These are phyloP conservation scores for Fulica atra DNA, from an alignment of 2,113 vertebrate species.

Conservation along the genomic window DNA sequence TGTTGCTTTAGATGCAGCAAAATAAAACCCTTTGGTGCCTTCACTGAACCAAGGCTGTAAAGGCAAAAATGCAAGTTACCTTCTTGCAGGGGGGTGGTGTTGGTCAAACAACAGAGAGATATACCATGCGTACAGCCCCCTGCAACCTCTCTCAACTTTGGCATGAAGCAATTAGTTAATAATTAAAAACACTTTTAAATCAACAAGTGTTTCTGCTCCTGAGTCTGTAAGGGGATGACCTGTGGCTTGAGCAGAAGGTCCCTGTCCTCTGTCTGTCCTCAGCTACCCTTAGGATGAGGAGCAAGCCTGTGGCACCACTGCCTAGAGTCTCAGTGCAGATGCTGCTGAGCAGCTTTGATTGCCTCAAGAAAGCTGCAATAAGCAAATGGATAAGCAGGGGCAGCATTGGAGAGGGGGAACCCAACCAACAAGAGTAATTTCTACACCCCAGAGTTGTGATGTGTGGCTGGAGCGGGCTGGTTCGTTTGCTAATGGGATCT, in stretches of 20 bases:
- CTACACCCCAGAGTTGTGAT: fast-evolving
- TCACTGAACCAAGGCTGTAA: neutral
- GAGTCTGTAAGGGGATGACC: neutral
- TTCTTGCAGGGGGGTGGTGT: neutral
- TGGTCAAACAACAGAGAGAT: fast-evolving
- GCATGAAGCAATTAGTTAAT: neutral
- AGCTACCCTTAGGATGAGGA: neutral
- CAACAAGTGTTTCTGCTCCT: neutral
- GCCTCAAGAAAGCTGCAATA: neutral
- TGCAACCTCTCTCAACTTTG: neutral
- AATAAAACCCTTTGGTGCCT: neutral
- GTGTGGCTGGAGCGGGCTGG: neutral
- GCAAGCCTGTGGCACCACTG: neutral
- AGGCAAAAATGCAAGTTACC: neutral
- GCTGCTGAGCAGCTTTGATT: neutral
- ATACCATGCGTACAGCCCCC: fast-evolving
- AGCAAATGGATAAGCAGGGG: neutral
- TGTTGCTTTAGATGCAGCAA: neutral
- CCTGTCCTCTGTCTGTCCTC: neutral
- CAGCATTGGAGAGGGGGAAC: neutral
- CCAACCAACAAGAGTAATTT: neutral
- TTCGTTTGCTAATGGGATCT: neutral
- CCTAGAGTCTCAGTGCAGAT: fast-evolving
- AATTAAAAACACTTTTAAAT: neutral
- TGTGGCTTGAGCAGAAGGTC: neutral